Evolutionary conservation across 2,888 invertebrate species (phyloP).

Genomic region (Synanthedon tipuliformis): DNA sequence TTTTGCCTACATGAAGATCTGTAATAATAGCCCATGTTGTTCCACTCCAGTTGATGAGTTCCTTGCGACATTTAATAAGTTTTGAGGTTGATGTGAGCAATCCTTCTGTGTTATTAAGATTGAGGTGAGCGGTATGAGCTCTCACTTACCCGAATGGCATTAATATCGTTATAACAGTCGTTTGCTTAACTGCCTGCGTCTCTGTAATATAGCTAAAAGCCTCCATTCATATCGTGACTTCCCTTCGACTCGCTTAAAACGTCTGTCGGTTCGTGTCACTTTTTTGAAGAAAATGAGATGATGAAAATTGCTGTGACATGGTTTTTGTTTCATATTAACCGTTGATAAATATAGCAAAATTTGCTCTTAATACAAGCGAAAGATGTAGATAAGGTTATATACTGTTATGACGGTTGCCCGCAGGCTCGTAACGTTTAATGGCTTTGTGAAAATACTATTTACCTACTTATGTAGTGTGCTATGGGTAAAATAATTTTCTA

Average conservation of each 20-base stretch:
- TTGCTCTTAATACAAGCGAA: background rate
- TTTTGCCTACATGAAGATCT: too few relatives aligned
- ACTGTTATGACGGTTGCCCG: background rate
- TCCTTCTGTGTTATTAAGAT: conserved; percentile 23
- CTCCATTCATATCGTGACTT: conserved; percentile 38
- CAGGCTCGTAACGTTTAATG: background rate
- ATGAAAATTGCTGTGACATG: background rate
- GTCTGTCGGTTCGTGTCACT: background rate
- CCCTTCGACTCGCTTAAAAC: conserved; percentile 11
- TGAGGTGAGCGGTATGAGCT: conserved; percentile 39
- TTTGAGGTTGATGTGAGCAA: conserved; percentile 1
- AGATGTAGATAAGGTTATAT: background rate
- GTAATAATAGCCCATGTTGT: too few relatives aligned
- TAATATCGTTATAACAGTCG: conserved; percentile 50
- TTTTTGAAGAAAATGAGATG: background rate
- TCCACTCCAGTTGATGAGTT: background rate
- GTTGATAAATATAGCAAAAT: background rate
- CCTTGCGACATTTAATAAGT: background rate
- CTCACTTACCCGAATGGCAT: conserved; percentile 41
- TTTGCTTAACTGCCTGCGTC: conserved; percentile 34
- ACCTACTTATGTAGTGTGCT: too few relatives aligned
- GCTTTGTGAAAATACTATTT: too few relatives aligned
- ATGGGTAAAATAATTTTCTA: too few relatives aligned
- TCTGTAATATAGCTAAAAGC: conserved; percentile 52
- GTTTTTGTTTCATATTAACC: background rate